Conservation (phyloP, 37 sponge, comb jelly and placozoan genomes). For the Eunapius fragilis region DNA sequence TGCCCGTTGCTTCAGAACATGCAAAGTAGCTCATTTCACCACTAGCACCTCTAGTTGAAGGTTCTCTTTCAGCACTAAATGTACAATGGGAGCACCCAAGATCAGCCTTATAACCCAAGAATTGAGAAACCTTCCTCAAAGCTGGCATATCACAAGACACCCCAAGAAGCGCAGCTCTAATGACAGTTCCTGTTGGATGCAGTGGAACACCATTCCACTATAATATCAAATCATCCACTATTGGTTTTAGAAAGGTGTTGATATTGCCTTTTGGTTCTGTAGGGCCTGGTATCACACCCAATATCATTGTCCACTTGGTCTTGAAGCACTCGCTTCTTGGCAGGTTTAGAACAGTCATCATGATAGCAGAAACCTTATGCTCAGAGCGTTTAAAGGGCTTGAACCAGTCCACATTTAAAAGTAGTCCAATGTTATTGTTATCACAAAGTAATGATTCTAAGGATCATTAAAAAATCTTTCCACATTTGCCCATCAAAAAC, state of each 20-base stretch:
- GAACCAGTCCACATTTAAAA: neutral
- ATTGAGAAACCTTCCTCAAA: neutral
- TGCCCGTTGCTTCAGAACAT: no score
- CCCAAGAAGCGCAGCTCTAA: neutral
- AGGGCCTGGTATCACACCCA: conserved; percentile 3
- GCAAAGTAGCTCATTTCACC: no score
- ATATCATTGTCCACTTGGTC: conserved; percentile 2
- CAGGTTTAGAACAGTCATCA: neutral
- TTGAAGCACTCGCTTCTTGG: no score
- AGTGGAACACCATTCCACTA: neutral
- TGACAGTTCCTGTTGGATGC: neutral
- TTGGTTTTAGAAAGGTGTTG: no score
- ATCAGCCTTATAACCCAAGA: neutral
- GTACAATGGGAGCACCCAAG: neutral
- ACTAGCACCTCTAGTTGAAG: no score
- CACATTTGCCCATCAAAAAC: no score
- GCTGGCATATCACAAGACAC: no score
- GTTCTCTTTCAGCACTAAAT: neutral
- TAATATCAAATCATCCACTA: neutral
- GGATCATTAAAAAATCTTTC: no score
- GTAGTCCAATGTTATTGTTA: no score
- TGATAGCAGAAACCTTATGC: neutral
- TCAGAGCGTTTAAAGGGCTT: neutral
- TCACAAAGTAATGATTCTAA: no score
- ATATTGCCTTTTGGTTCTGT: neutral